Base-by-base conservation (phyloP, 2,797 vertebrate genomes). In the Phoxinus dragarum region DNA sequence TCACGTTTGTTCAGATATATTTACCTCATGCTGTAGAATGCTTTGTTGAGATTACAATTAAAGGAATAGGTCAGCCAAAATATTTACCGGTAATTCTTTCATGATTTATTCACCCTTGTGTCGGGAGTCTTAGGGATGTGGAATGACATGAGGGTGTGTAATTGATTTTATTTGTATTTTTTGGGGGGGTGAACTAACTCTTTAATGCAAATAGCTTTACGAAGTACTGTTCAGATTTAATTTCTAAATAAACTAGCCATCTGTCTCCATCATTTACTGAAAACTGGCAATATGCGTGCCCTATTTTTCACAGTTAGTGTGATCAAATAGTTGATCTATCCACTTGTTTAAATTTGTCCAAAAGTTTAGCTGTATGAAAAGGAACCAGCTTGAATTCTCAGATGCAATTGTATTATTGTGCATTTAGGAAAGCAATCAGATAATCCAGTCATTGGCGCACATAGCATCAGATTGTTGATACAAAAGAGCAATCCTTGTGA, bases 401-500 rank as follows among this genome's bases (percentile, higher is more conserved):
- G 17, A 74, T 64, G 38, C 56, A 73, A 61, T 85, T 85, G 31
- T 81, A 52, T 44, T 54, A 47, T 36, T 49, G 42, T 80, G 49
- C 82, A 49, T 52, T 72, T 64, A 61, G 75, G 40, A 77, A 40
- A 59, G 40, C 82, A 75, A 72, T 9, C 78, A 79, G 83, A 89
- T 90, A 90, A 91, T 92, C 84, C 88, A 88, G 40, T 87, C 78
- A 89, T 40, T 86, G 82, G 86, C 89, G 92, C 90, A 82, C 88
- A 92, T 89, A 75, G 40, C 90, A 91, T 93, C 90, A 64, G 86
- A 84, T 82, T 79, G 85, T 87, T 88, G 90, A 85, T 82, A 61
- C 85, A 90, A 86, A 89, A 88, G 80, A 85, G 81, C 74, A 69
- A 61, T 90, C 81, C 81, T 74, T 85, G 87, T 74, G 83, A 89